phyloP scores from a whole-genome alignment of 2,113 vertebrate species.

The Actenoides hombroni region DNA sequence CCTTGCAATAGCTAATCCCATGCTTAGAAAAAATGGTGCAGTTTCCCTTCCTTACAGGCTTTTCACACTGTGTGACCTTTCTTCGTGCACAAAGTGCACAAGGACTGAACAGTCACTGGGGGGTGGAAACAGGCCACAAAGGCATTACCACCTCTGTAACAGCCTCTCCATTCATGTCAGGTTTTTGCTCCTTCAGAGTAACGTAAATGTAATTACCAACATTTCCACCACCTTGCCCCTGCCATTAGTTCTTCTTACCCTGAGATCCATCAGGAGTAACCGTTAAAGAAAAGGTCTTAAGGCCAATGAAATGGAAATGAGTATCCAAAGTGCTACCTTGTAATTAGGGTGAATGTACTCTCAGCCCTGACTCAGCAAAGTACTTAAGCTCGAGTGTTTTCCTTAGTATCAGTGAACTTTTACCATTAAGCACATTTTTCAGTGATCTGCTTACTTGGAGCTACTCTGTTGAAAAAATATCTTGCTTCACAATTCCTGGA shows the following conservation, averaged over 20 bases:
- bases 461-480: not conserved
- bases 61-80: not conserved
- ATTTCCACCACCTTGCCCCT: not conserved
- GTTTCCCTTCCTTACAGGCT: not conserved
- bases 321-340: not conserved
- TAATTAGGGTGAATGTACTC: not conserved
- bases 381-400: not conserved
- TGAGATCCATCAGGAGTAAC: not conserved
- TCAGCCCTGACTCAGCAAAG: not conserved
- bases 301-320: not conserved
- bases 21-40: not conserved
- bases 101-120: not conserved
- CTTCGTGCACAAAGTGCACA: not conserved
- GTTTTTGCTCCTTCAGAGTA: not conserved
- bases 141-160: too few species aligned
- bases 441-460: not conserved
- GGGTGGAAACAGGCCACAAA: not conserved
- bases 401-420: not conserved
- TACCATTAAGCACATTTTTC: not conserved
- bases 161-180: not conserved
- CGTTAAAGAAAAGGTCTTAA: not conserved
- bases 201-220: not conserved
- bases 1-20: not conserved
- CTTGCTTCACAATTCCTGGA: not conserved
- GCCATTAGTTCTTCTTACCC: not conserved